Base-by-base conservation (phyloP, 1,140 invertebrate species). In the Brachionus rotundiformis region DNA sequence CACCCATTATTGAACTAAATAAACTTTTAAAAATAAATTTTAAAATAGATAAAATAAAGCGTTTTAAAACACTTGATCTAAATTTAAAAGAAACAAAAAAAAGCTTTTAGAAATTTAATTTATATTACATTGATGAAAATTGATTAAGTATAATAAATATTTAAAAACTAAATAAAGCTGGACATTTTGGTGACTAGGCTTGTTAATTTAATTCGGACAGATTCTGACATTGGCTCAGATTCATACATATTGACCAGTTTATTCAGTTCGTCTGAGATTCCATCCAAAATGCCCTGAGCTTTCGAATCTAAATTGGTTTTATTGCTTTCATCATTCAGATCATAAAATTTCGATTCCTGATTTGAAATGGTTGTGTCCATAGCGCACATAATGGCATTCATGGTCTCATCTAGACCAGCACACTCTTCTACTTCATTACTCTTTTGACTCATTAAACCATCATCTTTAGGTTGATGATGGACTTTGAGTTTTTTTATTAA, bases 351-450 rank as follows among this genome's bases (percentile, higher is more conserved):
- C 0, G 23, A 23, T 11, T 79, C 47, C n/a, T 33, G 16, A 59
- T 59, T 79, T 29, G 76, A 79, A 7, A 79, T 79, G 25, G 76
- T 79, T 6, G 76, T 79, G 29, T 79, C 76, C 76, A 79, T 79
- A 1, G 76, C 76, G 23, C 76, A 54, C 47, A 79, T 59, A 39
- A 79, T 54, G 10, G 73, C 73, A 59, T 79, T 79, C 76, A 79
- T 79, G 11, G 76, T 79, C 27, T 79, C 76, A 59, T 79, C 76
- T 25, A 79, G 31, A 29, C 68, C 39, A 13, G 7, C 68, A 73
- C 29, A 27, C 27, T 73, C 68, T 19, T 73, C 68, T 8, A 44
- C 19, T 36, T 71, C 29, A n/a, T 19, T 16, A 19, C 31, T 27
- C 1, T 73, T 73, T 73, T 73, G 36, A 44, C 39, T 41, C 8